phyloP scores from a whole-genome alignment of 2,113 vertebrate species.

The Potamarius usumacintae region DNA sequence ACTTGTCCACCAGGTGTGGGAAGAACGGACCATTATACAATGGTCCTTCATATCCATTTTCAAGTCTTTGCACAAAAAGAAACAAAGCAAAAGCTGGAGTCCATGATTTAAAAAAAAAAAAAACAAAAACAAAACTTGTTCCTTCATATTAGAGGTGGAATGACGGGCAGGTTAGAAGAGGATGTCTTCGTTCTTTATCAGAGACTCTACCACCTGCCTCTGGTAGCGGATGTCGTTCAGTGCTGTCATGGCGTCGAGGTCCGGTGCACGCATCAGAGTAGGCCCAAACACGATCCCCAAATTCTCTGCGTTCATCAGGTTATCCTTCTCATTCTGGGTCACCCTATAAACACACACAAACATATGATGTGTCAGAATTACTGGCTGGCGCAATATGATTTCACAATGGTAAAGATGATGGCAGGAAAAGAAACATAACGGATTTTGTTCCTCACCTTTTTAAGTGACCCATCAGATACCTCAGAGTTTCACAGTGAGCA shows the following conservation, averaged over 20 bases:
- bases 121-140: conserved; percentile 47
- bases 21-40: conserved; percentile 64
- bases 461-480: conserved; percentile 98
- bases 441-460: conserved; percentile 79
- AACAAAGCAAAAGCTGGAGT: conserved; percentile 46
- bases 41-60: conserved; percentile 76
- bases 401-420: neutral
- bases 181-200: conserved; percentile 96
- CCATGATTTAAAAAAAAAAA: neutral
- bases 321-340: conserved; percentile 91
- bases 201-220: conserved; percentile 97
- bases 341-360: conserved; percentile 76
- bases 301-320: conserved; percentile 97
- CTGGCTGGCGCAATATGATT: neutral
- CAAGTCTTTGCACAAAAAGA: conserved; percentile 78
- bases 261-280: conserved; percentile 92
- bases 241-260: conserved; percentile 89
- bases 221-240: conserved; percentile 97
- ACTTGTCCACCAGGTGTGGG: conserved; percentile 60
- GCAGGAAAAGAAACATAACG: neutral
- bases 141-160: conserved; percentile 72
- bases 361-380: neutral
- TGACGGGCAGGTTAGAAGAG: conserved; percentile 78
- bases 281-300: conserved; percentile 95
- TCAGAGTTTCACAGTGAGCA: conserved; percentile 93